Conservation (phyloP, 1,140 invertebrate species). For the Danaus plexippus region DNA sequence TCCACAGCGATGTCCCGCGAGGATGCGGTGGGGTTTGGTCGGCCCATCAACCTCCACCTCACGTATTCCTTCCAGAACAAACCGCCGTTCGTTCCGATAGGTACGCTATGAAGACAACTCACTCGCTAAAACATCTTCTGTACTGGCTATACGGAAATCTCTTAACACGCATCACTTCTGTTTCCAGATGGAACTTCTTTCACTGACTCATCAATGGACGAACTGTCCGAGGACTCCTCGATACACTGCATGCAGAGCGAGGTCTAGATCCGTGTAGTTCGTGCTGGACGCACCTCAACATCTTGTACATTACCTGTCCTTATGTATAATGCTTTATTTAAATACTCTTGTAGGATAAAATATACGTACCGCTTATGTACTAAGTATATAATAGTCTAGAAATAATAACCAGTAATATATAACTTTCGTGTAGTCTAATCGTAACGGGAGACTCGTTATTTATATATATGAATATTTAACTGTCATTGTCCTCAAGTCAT, state of each 20-base stretch:
- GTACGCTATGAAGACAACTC: slow-evolving; percentile 36
- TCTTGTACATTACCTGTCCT: too few relatives aligned
- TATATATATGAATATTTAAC: too few relatives aligned
- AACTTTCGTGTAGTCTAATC: too few relatives aligned
- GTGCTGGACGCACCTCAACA: too few relatives aligned
- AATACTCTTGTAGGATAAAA: too few relatives aligned
- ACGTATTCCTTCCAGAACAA: slow-evolving; percentile 89
- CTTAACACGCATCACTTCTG: slow-evolving; percentile 1
- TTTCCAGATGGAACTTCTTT: slow-evolving; percentile 66
- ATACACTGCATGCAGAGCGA: slow-evolving; percentile 85
- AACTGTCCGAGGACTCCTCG: slow-evolving; percentile 84
- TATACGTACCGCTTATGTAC: too few relatives aligned
- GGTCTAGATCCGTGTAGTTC: slow-evolving; percentile 46
- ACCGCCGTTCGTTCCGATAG: slow-evolving; percentile 75
- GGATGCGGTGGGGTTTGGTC: slow-evolving; percentile 74
- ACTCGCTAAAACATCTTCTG: too few relatives aligned
- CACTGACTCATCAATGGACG: slow-evolving; percentile 85
- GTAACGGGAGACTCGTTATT: too few relatives aligned
- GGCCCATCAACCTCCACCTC: slow-evolving; percentile 86
- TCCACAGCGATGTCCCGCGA: slow-evolving; percentile 69
- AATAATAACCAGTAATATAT: too few relatives aligned
- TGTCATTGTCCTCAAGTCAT: too few relatives aligned
- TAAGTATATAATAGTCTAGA: too few relatives aligned
- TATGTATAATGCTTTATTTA: too few relatives aligned
- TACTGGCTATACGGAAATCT: neutral